Base-by-base conservation (phyloP, 1,140 invertebrate genomes). In the Ceratosolen fusciceps region DNA sequence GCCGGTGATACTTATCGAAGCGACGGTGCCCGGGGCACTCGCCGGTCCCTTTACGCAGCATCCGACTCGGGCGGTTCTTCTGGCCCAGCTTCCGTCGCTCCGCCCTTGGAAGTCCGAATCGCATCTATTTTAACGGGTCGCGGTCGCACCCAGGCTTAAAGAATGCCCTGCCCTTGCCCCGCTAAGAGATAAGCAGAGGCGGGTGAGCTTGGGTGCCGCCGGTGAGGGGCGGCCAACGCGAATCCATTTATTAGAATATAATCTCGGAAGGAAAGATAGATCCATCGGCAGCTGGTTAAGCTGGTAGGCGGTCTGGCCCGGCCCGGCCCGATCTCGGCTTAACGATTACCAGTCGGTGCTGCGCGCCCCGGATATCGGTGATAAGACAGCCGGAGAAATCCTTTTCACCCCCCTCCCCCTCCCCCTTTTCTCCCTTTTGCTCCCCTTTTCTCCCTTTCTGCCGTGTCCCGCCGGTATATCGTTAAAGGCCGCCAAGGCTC, bases 171-270 rank as follows among this genome's bases (percentile, higher is more conserved):
- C 16, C 14, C 16, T 0, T 34, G 37, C 19, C n/a, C 31, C 60
- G 34, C 60, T 37, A 37, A 9, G 34, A 37, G 31, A 65, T 65
- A n/a, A 37, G 8, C 60, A 19, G 16, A 21, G 21, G 7, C 34
- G 14, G n/a, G 14, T 37, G 16, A 9, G 5, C n/a, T 37, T 37
- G 34, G n/a, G 21, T 37, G 16, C 12, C n/a, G 16, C 31, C 4
- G 7, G 2, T 65, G 19, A 47, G 7, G 31, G 10, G 14, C 5
- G 1, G 31, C 60, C 31, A 3, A 14, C 24, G 31, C 9, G 31
- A 60, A 29, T 12, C 24, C 24, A 29, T 65, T 65, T 65, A 65
- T 65, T n/a, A 65, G 31, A 65, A 37, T 65, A 37, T 65, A 37
- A 65, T 65, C 60, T 65, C 37, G 34, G 19, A 65, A 65, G 34